phyloP scores from a whole-genome alignment of 2,797 vertebrate genomes.

The Pseudotriccus pelzelni region DNA sequence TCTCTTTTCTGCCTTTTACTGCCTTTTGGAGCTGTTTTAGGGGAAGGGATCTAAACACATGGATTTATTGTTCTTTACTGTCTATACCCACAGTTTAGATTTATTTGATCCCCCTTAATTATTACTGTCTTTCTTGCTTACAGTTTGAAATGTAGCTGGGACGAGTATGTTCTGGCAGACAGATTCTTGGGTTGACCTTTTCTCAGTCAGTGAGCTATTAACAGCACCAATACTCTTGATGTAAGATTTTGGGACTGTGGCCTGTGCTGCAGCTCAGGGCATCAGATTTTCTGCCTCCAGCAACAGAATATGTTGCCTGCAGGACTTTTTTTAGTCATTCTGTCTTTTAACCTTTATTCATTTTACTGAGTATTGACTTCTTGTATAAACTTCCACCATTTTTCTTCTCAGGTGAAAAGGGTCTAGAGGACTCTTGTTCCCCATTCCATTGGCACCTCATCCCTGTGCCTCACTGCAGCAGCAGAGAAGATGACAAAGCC shows the following conservation, averaged over 20 bases:
- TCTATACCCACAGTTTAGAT: not conserved
- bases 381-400: not conserved
- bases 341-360: not conserved
- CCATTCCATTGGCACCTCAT: not conserved
- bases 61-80: not conserved
- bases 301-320: not conserved
- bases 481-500: not conserved
- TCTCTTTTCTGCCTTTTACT: not conserved
- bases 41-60: not conserved
- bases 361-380: not conserved
- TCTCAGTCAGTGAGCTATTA: not conserved
- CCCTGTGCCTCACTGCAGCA: not conserved
- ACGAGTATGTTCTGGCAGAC: not conserved
- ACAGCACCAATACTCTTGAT: not conserved
- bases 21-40: not conserved
- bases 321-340: not conserved
- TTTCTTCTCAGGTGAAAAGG: not conserved
- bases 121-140: not conserved
- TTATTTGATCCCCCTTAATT: not conserved
- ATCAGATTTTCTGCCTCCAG: not conserved
- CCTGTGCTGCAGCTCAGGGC: not conserved
- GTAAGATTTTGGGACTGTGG: not conserved
- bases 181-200: not conserved
- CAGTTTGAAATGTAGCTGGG: not conserved
- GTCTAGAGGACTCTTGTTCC: not conserved